These are phyloP conservation scores for Lepidochrysops patricia DNA, from an alignment of 2,888 invertebrate species.

Conservation along the genomic window DNA sequence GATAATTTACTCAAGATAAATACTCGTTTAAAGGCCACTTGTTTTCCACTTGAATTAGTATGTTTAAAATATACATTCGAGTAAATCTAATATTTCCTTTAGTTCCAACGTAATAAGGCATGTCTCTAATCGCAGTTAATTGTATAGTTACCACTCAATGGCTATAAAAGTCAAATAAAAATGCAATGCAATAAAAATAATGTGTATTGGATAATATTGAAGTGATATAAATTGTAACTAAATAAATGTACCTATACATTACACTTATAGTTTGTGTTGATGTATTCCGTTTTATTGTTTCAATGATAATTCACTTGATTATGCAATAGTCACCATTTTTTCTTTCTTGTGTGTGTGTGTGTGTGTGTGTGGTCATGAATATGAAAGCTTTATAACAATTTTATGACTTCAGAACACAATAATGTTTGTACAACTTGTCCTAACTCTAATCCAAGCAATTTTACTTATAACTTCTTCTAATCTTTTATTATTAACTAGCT, in stretches of 20 bases:
- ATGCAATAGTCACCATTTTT: background rate
- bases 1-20: background rate
- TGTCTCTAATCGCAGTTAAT: background rate
- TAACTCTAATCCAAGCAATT: too few species aligned
- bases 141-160: background rate
- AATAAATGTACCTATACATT: background rate
- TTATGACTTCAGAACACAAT: background rate
- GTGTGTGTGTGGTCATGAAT: background rate
- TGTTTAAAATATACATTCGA: background rate
- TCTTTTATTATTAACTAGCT: too few species aligned
- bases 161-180: background rate
- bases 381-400: background rate
- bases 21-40: background rate
- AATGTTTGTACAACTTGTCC: too few species aligned
- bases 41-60: constrained; percentile 3
- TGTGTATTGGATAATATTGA: background rate
- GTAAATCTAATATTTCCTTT: background rate
- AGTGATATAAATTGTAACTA: background rate
- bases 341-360: background rate
- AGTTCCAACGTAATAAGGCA: background rate
- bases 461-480: too few species aligned
- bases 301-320: background rate
- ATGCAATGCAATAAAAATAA: background rate
- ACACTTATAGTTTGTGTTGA: background rate
- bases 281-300: background rate